Percentiles rank a stretch among this genome's conserved stretches.
Conservation (phyloP, 2,888 invertebrate genomes). For the Trachelus troglodyta region DNA sequence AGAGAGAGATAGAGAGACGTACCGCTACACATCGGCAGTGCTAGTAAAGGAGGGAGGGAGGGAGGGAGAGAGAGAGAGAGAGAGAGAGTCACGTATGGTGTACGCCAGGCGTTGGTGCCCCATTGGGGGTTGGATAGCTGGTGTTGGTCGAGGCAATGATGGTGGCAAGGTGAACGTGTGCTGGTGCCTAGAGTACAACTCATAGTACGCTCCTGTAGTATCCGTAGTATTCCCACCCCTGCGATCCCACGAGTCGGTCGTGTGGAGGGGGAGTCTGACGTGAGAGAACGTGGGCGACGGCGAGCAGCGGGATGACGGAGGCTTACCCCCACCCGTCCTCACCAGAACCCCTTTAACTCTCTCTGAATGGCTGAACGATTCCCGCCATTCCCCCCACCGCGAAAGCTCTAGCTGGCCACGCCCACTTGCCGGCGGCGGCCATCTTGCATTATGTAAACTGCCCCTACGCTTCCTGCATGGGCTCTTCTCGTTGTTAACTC, state of each 20-base stretch:
- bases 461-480: constrained; percentile 31
- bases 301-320: background rate
- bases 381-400: constrained; percentile 23
- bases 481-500: background rate
- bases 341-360: constrained; percentile 12
- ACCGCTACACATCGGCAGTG: constrained; percentile 4
- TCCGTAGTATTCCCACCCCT: constrained; percentile 50
- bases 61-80: constrained; percentile 8
- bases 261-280: background rate
- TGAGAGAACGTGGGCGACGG: background rate
- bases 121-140: background rate
- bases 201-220: constrained; percentile 58
- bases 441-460: constrained; percentile 53
- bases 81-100: constrained; percentile 6
- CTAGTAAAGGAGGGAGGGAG: background rate
- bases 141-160: background rate
- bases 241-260: constrained; percentile 8
- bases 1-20: constrained; percentile 6
- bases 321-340: background rate
- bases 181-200: constrained; percentile 52
- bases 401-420: constrained; percentile 29
- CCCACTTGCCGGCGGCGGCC: constrained; percentile 38
- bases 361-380: constrained; percentile 40
- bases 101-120: background rate
- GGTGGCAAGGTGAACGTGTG: constrained; percentile 25